Conservation (phyloP, 2,797 vertebrate species). For the Zalophus californianus region DNA sequence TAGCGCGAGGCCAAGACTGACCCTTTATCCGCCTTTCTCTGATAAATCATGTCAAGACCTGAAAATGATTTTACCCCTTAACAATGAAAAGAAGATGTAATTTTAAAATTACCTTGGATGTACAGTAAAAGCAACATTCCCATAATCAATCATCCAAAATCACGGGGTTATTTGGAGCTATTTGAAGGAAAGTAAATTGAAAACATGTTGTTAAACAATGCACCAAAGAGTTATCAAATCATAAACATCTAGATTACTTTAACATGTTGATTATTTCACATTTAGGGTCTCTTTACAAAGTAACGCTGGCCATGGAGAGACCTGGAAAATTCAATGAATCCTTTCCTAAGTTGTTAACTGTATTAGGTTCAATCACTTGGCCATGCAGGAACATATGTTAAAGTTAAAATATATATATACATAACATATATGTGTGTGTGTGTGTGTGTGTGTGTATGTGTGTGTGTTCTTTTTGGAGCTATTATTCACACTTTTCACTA, state of each 20-base stretch:
- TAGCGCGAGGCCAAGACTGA: constrained; percentile 57
- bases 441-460: rapidly evolving
- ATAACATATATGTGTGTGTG: not conserved
- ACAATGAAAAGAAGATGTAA: constrained; percentile 86
- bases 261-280: constrained; percentile 83
- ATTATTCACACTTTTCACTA: constrained; percentile 79
- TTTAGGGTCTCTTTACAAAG: constrained; percentile 76
- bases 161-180: constrained; percentile 83
- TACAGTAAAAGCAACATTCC: constrained; percentile 82
- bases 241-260: constrained; percentile 85
- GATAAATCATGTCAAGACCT: constrained; percentile 84
- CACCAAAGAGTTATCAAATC: constrained; percentile 83
- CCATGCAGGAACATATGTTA: constrained; percentile 68
- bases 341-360: constrained; percentile 76
- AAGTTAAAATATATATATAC: not conserved
- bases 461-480: constrained; percentile 32
- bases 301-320: constrained; percentile 65
- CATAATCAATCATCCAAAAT: constrained; percentile 86
- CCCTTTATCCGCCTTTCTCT: constrained; percentile 66
- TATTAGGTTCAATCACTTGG: constrained; percentile 66
- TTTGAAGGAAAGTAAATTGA: constrained; percentile 86
- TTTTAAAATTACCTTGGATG: constrained; percentile 85
- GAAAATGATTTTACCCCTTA: constrained; percentile 83
- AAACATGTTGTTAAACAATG: constrained; percentile 84
- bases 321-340: constrained; percentile 78